Evolutionary conservation across 2,888 invertebrate genomes (phyloP), one percentile per base, ranked within the genome.

Genomic region (Protophormia terraenovae): DNA sequence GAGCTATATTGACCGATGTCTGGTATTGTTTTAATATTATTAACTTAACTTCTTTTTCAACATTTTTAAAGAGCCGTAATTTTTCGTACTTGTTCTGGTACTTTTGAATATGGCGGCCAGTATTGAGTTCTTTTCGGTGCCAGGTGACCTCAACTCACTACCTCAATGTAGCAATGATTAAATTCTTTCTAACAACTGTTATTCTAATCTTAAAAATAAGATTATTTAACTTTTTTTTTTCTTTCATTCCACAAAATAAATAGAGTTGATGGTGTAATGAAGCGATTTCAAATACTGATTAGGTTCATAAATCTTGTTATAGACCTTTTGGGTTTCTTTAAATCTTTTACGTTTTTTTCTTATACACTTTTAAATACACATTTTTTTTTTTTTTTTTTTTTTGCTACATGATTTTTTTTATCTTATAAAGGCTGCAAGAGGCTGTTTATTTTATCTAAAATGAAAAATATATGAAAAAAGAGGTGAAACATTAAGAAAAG

Each of bases 261-360:
- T 29, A 62, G 35, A 47, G 47, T 75, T 69, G 67, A 85, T 73
- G 82, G 75, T 58, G 64, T 85, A 82, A 82, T 85, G 71, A 85
- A 85, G 82, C 78, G 85, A 85, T 85, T 82, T 78, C 29, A 82
- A 60, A 78, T 78, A 47, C 73, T 58, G 85, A 85, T 85, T 85
- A 85, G 77, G 50, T 64, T 75, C 85, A 82, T 85, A 85, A 85
- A 85, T 85, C 85, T 85, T 85, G 47, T 75, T 85, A 32, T 24
- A 71, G 47, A 62, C 77, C 78, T 73, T 73, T 75, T 75, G 38
- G 16, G 53, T 64, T 53, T 41, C 22, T 32, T 47, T 12, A 67
- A 58, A 73, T 66, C 66, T 50, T 60, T 73, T 29, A 53, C 62
- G 24, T 53, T 75, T 45, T 53, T 29, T 22, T 29, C 19, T 1